Evolutionary conservation across 37 sponge, comb jelly and placozoan species (phyloP).

Genomic region (Diacarnus erythraeanus): DNA sequence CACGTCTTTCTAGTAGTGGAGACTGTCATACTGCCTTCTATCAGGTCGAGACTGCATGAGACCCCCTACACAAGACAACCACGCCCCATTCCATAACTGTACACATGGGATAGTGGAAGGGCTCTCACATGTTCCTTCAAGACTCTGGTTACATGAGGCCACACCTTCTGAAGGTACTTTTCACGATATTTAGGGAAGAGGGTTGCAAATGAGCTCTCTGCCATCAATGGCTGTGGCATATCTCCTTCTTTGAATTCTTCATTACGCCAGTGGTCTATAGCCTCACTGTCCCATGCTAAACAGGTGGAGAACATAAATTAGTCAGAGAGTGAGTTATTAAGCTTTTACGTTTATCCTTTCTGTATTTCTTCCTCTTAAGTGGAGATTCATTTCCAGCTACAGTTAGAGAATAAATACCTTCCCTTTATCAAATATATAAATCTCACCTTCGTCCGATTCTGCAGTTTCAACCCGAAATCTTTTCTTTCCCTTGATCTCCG

Average conservation of each 20-base stretch:
- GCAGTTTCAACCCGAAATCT: background rate
- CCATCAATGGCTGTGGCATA: conserved; percentile 73
- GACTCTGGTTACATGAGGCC: conserved; percentile 81
- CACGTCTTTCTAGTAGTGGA: conserved; percentile 94
- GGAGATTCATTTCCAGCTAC: background rate
- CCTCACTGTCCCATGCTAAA: conserved; percentile 87
- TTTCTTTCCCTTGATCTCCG: background rate
- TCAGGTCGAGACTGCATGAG: conserved; percentile 77
- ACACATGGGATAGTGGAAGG: no score
- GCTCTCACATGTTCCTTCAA: conserved; percentile 80
- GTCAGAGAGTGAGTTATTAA: background rate
- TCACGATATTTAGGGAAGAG: conserved; percentile 98
- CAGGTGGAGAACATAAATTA: background rate
- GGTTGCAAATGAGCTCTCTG: conserved; percentile 98
- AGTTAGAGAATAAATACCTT: background rate
- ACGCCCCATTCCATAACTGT: no score
- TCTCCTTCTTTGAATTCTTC: conserved; percentile 90
- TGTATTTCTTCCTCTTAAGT: background rate
- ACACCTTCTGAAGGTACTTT: conserved; percentile 87
- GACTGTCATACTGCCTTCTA: conserved; percentile 98
- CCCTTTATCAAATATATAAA: background rate
- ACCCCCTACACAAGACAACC: no score
- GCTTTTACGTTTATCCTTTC: background rate
- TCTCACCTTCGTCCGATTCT: background rate
- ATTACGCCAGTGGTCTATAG: conserved; percentile 92